Evolutionary conservation across 2,797 vertebrate species (phyloP).

Genomic region (Catharus ustulatus): DNA sequence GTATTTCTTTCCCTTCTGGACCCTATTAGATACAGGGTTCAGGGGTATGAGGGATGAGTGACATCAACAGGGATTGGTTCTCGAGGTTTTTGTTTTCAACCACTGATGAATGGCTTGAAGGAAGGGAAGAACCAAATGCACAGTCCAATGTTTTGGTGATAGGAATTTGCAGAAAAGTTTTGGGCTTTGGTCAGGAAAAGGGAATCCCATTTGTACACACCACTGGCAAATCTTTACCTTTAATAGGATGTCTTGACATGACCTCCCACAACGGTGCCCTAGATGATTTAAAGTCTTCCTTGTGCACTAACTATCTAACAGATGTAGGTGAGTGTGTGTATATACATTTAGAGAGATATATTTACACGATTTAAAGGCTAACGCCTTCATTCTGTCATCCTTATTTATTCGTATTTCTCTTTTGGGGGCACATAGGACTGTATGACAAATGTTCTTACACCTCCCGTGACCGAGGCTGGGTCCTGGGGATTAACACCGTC

Average conservation of each 20-base stretch:
- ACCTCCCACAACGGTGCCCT: not conserved
- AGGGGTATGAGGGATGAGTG: not conserved
- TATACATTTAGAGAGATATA: not conserved
- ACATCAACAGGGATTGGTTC: not conserved
- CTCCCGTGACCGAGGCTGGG: conserved; percentile 96
- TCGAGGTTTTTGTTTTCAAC: not conserved
- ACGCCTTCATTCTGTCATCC: conserved; percentile 30
- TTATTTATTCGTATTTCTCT: conserved; percentile 78
- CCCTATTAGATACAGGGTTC: not conserved
- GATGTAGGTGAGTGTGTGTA: conserved; percentile 32
- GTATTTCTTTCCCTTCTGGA: not conserved
- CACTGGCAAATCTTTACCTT: not conserved
- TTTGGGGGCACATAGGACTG: conserved; percentile 84
- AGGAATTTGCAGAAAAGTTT: not conserved
- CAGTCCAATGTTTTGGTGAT: not conserved
- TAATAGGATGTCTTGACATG: not conserved
- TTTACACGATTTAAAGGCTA: conserved; percentile 18
- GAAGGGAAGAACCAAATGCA: not conserved
- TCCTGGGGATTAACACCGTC: conserved; percentile 92
- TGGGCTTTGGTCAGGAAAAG: not conserved
- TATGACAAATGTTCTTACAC: conserved; percentile 99
- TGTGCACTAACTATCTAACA: not conserved
- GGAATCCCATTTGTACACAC: not conserved
- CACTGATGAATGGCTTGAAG: not conserved
- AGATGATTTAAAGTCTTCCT: not conserved